Base-by-base conservation (phyloP, 2,888 invertebrate species). In the Drosophila kuntzei region DNA sequence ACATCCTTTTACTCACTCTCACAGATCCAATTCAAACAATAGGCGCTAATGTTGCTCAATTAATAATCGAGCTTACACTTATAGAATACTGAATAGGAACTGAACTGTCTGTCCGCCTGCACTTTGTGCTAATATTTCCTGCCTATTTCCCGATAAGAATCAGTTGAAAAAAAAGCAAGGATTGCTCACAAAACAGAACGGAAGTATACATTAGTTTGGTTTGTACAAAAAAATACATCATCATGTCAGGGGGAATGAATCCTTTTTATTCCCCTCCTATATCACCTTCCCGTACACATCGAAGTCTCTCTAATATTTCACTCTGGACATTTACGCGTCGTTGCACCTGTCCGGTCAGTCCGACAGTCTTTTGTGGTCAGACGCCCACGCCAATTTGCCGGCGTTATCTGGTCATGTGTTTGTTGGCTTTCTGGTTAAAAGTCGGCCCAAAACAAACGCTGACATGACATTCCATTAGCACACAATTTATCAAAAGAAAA, bases 401-500 rank as follows among this genome's bases (percentile, higher is more conserved):
- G 80, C 77, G 63, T 85, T 82, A 85, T 81, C 85, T 67, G 53
- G 59, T 55, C 43, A 55, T 32, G 34, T 50, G 49, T 50, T 47
- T 44, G 54, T 47, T 58, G 57, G 50, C 64, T 72, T 64, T 73
- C 74, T 60, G 77, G 73, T 74, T 76, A 71, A 76, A 79, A 87
- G 88, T 88, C 83, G 83, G 69, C 60, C 88, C 66, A 84, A 83
- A 82, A 82, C 86, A 88, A 85, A 87, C 80, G 86, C 80, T 85
- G 85, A 91, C 91, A 90, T 90, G 91, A 88, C 91, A 91, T 90
- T 90, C 90, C 91, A 90, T 90, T 90, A 91, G 89, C 91, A 90
- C 90, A 91, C 90, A 87, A 91, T 90, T 90, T 90, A 90, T 91
- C 91, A 90, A 79, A 36, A 63, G 70, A 70, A 69, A 50, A 29